Evolutionary conservation across 2,888 invertebrate genomes (phyloP).

Genomic region (Leptinotarsa peninsularis): DNA sequence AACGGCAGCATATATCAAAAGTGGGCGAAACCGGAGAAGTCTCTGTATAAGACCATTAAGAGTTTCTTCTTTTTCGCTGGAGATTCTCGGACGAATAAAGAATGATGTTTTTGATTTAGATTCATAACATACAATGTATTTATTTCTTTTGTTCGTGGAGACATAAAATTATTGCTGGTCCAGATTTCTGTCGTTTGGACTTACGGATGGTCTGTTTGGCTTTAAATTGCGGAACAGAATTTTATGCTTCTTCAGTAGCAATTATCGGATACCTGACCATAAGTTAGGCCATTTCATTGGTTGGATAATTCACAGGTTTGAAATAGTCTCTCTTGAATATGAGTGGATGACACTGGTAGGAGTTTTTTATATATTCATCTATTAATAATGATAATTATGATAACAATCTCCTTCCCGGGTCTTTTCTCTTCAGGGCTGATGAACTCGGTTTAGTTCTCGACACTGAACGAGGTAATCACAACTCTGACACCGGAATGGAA

Average conservation of each 20-base stretch:
- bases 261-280: no score
- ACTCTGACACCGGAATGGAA: no score
- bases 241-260: not conserved
- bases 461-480: no score
- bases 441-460: no score
- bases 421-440: no score
- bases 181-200: conserved; percentile 24
- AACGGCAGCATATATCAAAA: conserved; percentile 18
- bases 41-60: conserved; percentile 20
- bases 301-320: no score
- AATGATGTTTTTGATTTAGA: conserved; percentile 41
- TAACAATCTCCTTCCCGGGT: no score
- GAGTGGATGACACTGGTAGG: no score
- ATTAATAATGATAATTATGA: no score
- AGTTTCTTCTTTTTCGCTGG: conserved; percentile 27
- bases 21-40: conserved; percentile 18
- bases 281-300: no score
- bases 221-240: not conserved
- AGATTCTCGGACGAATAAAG: conserved; percentile 24
- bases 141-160: conserved; percentile 35
- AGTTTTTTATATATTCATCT: no score
- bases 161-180: conserved; percentile 32
- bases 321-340: no score
- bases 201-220: conserved; percentile 21
- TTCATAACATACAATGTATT: conserved; percentile 37